Evolutionary conservation across 2,113 vertebrate genomes (phyloP).

Genomic region (Hassar affinis): DNA sequence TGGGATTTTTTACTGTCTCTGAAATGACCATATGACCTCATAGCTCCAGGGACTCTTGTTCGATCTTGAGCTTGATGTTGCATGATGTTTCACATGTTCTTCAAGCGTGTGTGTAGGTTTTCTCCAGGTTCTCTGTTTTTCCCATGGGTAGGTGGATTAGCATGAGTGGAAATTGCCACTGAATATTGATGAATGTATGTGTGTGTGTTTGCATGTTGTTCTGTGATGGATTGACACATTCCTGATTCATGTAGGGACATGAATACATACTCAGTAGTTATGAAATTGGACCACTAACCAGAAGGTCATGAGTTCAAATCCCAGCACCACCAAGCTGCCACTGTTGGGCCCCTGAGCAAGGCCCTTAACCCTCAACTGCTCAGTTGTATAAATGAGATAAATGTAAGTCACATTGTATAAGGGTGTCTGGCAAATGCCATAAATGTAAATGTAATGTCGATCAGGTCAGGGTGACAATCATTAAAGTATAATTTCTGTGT

Average conservation of each 20-base stretch:
- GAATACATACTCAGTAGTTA: too few relatives aligned
- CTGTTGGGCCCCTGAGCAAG: too few relatives aligned
- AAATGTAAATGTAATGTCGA: too few relatives aligned
- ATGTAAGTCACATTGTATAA: too few relatives aligned
- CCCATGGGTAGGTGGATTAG: not conserved
- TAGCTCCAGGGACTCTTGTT: not conserved
- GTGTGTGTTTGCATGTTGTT: not conserved
- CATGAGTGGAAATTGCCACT: not conserved
- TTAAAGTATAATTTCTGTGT: not conserved
- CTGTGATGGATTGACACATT: not conserved
- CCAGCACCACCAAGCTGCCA: too few relatives aligned
- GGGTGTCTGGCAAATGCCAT: too few relatives aligned
- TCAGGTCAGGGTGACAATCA: not conserved
- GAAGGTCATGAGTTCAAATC: too few relatives aligned
- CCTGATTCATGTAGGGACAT: not conserved
- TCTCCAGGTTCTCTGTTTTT: too few relatives aligned
- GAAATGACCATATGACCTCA: not conserved
- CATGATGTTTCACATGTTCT: constrained; percentile 2
- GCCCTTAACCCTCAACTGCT: too few relatives aligned
- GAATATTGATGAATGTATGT: constrained; percentile 1
- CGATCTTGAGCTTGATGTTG: constrained; percentile 3
- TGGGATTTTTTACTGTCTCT: constrained; percentile 4
- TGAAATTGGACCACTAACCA: too few relatives aligned
- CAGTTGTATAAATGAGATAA: too few relatives aligned
- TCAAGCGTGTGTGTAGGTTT: not conserved